Evolutionary conservation across 2,113 vertebrate species (phyloP), one percentile per base, ranked within the genome.

Genomic region (Myotis brandtii): DNA sequence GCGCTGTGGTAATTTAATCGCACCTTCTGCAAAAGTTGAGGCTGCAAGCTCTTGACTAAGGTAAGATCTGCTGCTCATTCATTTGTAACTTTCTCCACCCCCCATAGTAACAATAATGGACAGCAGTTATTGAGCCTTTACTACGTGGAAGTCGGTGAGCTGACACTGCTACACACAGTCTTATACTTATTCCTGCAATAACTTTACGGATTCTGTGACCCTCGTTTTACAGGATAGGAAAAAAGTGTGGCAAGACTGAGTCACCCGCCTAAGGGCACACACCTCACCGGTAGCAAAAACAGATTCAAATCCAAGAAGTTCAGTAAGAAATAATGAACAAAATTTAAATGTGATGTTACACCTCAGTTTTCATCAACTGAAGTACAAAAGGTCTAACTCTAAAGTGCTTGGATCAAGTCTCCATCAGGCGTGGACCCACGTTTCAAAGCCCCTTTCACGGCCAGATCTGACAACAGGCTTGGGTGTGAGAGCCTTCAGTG

Each of bases 401-500:
- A 64, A 92, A 94, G 64, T 30, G 43, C 27, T 72, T 84, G 52
- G 37, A 86, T 79, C 59, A 67, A 93, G 64, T 18, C n/a, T 89
- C 93, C 79, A 81, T 84, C 84, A 93, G 92, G 40, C 75, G 9
- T 62, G 32, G 48, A 64, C 84, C 64, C 32, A 95, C 86, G 69
- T 52, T 94, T 77, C 23, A 86, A 94, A 95, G 69, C 20, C 25
- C 18, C 46, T 94, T 73, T 43, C 66, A 30, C 6, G 43, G 66
- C 93, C 89, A 85, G 77, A 66, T 40, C 5, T 48, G 46, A 96
- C 34, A 88, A 87, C 12, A 69, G 86, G 23, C 64, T 62, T 89
- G 73, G 27, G 64, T 66, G 62, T 50, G 37, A 96, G 64, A 82
- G 84, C 64, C 83, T 81, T 93, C 73, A 37, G 25, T 40, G 83